Evolutionary conservation across 1,140 invertebrate species (phyloP).

Genomic region (Bilobella aurantiaca): DNA sequence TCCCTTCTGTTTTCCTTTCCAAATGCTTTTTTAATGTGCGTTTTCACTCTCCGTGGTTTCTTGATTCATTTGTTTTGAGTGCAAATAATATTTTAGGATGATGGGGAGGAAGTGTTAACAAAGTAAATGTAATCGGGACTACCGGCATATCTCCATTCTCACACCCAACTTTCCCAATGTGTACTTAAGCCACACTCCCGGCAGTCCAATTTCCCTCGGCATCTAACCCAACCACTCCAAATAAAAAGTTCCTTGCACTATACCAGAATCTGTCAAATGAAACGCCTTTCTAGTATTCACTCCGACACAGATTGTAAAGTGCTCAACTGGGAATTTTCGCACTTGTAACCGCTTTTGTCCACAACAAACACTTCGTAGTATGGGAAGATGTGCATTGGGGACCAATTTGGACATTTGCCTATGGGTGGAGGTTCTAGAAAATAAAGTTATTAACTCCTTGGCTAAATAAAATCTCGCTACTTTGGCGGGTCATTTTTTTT

Average conservation of each 20-base stretch:
- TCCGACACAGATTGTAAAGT: constrained; percentile 31
- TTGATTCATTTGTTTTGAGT: constrained; percentile 30
- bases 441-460: too few species aligned
- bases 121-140: constrained; percentile 9
- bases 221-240: background rate
- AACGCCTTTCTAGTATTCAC: too few species aligned
- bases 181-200: background rate
- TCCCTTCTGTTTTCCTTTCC: background rate
- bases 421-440: too few species aligned
- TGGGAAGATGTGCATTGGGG: too few species aligned
- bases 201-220: too few species aligned
- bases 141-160: background rate
- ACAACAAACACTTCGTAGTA: too few species aligned
- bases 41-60: constrained; percentile 24
- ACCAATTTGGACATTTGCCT: too few species aligned
- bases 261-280: too few species aligned
- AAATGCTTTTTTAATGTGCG: constrained; percentile 23
- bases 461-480: too few species aligned
- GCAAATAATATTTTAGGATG: constrained; percentile 21
- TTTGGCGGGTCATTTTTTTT: too few species aligned
- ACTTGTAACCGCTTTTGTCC: too few species aligned
- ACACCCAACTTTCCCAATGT: constrained; percentile 1
- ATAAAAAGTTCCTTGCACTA: background rate
- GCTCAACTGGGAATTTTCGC: constrained; percentile 30
- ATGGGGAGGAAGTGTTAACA: constrained; percentile 8